phyloP scores from a whole-genome alignment of 2,888 invertebrate genomes.

The Phortica okadai region DNA sequence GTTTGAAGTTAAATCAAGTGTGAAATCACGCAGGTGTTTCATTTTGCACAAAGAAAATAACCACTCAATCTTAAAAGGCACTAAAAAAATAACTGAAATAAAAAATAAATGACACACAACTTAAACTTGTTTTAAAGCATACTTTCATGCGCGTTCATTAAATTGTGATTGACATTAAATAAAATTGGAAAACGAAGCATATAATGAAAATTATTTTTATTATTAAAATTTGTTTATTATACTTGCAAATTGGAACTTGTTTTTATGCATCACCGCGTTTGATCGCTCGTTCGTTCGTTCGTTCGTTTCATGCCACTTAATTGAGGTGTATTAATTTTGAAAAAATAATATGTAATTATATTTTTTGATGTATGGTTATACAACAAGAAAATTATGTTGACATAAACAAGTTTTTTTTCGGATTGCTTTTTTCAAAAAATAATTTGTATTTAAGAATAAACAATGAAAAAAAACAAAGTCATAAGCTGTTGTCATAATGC shows the following conservation, averaged over 20 bases:
- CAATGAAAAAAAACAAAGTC: neutral
- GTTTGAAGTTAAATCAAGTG: conserved; percentile 67
- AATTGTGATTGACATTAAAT: neutral
- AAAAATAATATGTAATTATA: conserved; percentile 8
- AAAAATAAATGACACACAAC: neutral
- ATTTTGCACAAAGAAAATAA: conserved; percentile 45
- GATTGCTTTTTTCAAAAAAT: neutral
- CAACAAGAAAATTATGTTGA: neutral
- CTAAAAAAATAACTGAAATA: neutral
- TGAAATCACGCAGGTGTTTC: conserved; percentile 71
- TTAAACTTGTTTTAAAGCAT: conserved; percentile 30
- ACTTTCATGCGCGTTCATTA: neutral
- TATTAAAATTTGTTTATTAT: conserved; percentile 35
- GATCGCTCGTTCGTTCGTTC: neutral
- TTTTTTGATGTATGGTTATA: neutral
- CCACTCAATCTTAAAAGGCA: conserved; percentile 51
- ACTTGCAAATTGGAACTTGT: conserved; percentile 64
- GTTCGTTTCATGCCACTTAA: conserved; percentile 1
- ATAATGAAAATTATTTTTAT: conserved; percentile 57
- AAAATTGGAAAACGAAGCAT: conserved; percentile 17
- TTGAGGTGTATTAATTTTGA: conserved; percentile 18
- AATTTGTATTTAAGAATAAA: conserved; percentile 11
- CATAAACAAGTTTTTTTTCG: neutral
- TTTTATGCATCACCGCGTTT: conserved; percentile 36
- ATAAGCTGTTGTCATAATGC: conserved; percentile 41